Evolutionary conservation across 2,797 vertebrate genomes (phyloP).

Genomic region (Pangasius mekongensis): DNA sequence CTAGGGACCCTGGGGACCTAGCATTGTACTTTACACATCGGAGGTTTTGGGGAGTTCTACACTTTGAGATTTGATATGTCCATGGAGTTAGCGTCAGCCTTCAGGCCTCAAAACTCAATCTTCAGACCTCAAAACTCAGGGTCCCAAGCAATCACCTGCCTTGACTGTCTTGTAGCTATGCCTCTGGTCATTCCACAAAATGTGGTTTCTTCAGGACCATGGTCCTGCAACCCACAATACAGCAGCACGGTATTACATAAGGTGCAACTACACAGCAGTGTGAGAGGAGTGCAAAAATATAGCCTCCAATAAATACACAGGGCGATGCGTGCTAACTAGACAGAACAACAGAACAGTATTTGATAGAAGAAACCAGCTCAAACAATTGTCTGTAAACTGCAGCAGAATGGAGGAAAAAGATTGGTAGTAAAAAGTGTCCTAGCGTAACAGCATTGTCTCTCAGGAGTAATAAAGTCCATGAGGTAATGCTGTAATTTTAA

Average conservation of each 20-base stretch:
- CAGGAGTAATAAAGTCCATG: background rate
- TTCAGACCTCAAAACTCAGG: background rate
- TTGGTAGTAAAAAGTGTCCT: background rate
- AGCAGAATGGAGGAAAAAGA: background rate
- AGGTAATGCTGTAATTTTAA: background rate
- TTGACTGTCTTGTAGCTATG: background rate
- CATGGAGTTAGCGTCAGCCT: background rate
- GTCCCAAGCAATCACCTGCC: background rate
- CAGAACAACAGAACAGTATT: background rate
- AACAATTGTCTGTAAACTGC: background rate
- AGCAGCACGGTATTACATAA: background rate
- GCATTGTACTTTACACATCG: background rate
- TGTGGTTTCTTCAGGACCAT: background rate
- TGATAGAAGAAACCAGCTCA: background rate
- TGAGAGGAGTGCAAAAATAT: background rate
- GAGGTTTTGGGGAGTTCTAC: background rate
- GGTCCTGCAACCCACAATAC: background rate
- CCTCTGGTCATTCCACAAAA: background rate
- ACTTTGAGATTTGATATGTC: background rate
- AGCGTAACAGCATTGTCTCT: background rate
- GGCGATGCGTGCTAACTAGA: background rate
- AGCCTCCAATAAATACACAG: background rate
- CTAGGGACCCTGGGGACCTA: background rate
- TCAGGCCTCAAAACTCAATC: too few species aligned
- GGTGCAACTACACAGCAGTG: background rate